phyloP scores from a whole-genome alignment of 1,140 invertebrate species.

The Spodoptera litura region DNA sequence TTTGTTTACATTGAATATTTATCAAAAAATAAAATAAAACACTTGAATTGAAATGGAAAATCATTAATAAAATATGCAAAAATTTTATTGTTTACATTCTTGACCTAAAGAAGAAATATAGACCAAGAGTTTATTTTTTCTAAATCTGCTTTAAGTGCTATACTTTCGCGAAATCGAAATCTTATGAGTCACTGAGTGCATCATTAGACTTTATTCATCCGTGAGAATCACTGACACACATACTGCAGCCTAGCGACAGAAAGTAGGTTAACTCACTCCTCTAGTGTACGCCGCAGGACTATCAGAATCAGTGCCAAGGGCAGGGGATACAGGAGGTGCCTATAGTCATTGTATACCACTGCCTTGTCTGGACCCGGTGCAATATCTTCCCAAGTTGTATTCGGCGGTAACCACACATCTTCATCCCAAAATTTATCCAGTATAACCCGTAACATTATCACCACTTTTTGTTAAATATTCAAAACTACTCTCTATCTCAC shows the following conservation, averaged over 20 bases:
- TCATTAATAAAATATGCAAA: background rate
- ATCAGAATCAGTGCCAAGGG: constrained; percentile 92
- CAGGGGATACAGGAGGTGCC: constrained; percentile 93
- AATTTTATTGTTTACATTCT: background rate
- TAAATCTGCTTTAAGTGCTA: background rate
- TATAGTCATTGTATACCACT: constrained; percentile 93
- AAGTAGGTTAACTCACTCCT: constrained; percentile 89
- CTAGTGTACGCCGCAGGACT: constrained; percentile 90
- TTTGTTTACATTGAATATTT: too few species aligned
- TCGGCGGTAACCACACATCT: constrained; percentile 95
- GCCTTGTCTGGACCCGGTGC: constrained; percentile 91
- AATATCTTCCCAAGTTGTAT: constrained; percentile 95
- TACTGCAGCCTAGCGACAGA: constrained; percentile 29
- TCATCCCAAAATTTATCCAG: constrained; percentile 92
- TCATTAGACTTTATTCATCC: constrained; percentile 48
- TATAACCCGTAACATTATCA: constrained; percentile 75
- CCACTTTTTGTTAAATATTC: constrained; percentile 53
- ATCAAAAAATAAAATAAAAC: too few species aligned
- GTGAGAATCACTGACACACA: constrained; percentile 46
- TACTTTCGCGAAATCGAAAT: constrained; percentile 14
- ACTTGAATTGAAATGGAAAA: background rate
- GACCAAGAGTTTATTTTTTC: background rate
- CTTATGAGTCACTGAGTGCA: constrained; percentile 40
- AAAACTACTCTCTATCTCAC: constrained; percentile 20
- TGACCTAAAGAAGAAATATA: background rate